Base-by-base conservation (phyloP, 2,797 vertebrate species). In the Heliangelus exortis region DNA sequence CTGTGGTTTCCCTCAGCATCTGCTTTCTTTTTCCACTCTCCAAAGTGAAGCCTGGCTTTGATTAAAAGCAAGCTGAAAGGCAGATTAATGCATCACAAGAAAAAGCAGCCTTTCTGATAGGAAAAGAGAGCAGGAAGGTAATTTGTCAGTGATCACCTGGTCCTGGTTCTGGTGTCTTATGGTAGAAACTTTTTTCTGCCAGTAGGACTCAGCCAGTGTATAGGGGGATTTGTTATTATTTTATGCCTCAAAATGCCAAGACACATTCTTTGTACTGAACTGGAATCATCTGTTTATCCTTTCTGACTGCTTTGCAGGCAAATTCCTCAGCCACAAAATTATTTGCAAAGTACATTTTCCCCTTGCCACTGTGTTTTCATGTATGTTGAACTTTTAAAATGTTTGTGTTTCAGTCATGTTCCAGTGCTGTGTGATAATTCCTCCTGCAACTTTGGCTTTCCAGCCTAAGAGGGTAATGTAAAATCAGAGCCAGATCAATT, bases 1-100 rank as follows among this genome's bases (percentile, higher is more conserved):
- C 83, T 91, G 88, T 59, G 94, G 94, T 91, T 95, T 83, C 62
- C 79, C 87, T 89, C 84, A 89, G 82, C 76, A 79, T 95, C 84
- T 95, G 89, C 50, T 95, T 93, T 47, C 68, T 93, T 90, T 95
- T 92, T 80, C 78, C 66, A 53, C 17, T 80, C 58, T 51, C 34
- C 57, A 22, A 10, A 87, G 50, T 76, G 51, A 16, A 84, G 61
- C 23, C 85, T 95, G 95, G 29, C 55, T 96, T 83, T 71, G 84
- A 89, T 95, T 96, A 94, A 73, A 87, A 90, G 15, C 36, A 50
- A 86, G 53, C 84, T 63, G 89, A 85, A 83, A 92, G 69, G 85
- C 53, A 92, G 63, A 95, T 83, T 51, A 76, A 65, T 84, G 78
- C 92, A 26, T 20, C 47, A 34, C 88, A 81, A 50, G 80, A 62